Base-by-base conservation (phyloP, 1,140 invertebrate genomes). In the Drosophila sturtevanti region DNA sequence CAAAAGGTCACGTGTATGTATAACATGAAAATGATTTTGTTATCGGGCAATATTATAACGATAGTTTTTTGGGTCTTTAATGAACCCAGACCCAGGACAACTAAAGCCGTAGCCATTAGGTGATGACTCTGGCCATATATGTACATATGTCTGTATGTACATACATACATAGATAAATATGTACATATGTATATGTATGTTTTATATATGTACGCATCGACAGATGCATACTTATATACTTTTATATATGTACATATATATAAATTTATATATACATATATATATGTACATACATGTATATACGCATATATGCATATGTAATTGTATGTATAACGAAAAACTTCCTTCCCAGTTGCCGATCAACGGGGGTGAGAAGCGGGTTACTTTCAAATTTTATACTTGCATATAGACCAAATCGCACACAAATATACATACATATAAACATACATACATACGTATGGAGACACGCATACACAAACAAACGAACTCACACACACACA, bases 351-450 rank as follows among this genome's bases (percentile, higher is more conserved):
- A 72, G 72, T 79, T 79, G 76, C 61, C 60, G 76, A 79, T 79
- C 76, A 79, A 77, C 76, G 76, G 80, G 82, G 82, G 82, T 85
- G 82, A 81, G 71, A 79, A 84, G 84, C 79, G 79, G 84, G 84
- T 89, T 89, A 89, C 84, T 89, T 87, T 89, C 77, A 79, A 89
- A 80, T 78, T 79, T 87, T 77, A 68, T 86, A 86, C 81, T 86
- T 86, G 81, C 81, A 86, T 86, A 87, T 82, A 86, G 79, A 87
- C 81, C 82, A 87, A 86, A 86, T 85, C 72, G 58, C 58, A 72
- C 66, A 77, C 38, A 22, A 24, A 72, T 41, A 70, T 22, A 54
- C 24, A 64, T 22, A 52, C 37, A 68, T 35, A 66, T n/a, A 71
- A 1, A 35, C 9, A 55, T 10, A 51, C 38, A 48, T 14, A 58